phyloP scores from a whole-genome alignment of 2,888 invertebrate species.

The Chaetogeoica ovagalla region DNA sequence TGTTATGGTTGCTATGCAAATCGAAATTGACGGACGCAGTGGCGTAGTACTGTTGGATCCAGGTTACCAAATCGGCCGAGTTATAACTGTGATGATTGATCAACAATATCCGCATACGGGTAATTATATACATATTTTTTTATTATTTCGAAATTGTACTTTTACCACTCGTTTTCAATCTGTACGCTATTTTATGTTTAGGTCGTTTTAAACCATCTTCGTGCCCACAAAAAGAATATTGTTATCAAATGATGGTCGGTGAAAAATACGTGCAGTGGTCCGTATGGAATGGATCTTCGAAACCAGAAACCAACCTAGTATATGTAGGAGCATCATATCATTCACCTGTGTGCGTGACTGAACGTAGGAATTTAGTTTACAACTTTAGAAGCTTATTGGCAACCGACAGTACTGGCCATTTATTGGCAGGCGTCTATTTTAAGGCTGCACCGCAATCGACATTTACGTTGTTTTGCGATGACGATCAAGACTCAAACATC shows the following conservation, averaged over 20 bases:
- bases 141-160: slow-evolving; percentile 12
- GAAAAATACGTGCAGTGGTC: slow-evolving; percentile 48
- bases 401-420: slow-evolving; percentile 80
- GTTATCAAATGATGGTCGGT: slow-evolving; percentile 48
- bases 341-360: slow-evolving; percentile 81
- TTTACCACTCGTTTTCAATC: not conserved
- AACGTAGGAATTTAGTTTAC: slow-evolving; percentile 85
- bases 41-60: slow-evolving; percentile 85
- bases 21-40: slow-evolving; percentile 72
- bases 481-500: slow-evolving; percentile 59
- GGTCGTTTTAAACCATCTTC: slow-evolving; percentile 80
- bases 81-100: slow-evolving; percentile 85
- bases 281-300: slow-evolving; percentile 81
- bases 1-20: slow-evolving; percentile 76
- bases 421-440: slow-evolving; percentile 84
- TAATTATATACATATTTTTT: slow-evolving; percentile 57
- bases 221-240: slow-evolving; percentile 45
- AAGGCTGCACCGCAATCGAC: slow-evolving; percentile 65
- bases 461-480: slow-evolving; percentile 78
- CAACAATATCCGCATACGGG: slow-evolving; percentile 83
- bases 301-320: slow-evolving; percentile 70
- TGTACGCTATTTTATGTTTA: slow-evolving; percentile 58
- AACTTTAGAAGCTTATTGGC: slow-evolving; percentile 78
- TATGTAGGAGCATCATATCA: slow-evolving; percentile 79
- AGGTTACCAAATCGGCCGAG: slow-evolving; percentile 85